Conservation (phyloP, 2,797 vertebrate genomes). For the Oryzias dopingdopingensis region DNA sequence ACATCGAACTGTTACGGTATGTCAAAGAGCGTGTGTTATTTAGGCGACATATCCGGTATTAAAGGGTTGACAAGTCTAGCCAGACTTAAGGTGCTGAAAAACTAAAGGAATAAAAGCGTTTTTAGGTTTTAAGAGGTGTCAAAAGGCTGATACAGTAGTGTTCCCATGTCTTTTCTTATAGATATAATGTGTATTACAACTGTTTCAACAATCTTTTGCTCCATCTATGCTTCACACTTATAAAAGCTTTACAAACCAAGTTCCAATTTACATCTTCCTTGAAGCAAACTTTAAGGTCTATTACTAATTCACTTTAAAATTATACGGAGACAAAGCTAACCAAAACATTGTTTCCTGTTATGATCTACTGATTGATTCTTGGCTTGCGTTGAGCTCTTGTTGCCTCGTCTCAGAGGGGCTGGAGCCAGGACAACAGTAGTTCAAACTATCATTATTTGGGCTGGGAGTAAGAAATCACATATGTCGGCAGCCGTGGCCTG, state of each 20-base stretch:
- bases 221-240: neutral
- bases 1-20: too few species aligned
- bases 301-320: conserved; percentile 15
- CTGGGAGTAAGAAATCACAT: conserved; percentile 71
- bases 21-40: too few species aligned
- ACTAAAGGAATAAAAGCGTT: too few species aligned
- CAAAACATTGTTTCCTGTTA: conserved; percentile 35
- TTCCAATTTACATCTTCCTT: neutral
- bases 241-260: conserved; percentile 1
- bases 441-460: conserved; percentile 68
- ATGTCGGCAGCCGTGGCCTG: conserved; percentile 64
- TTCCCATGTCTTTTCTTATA: too few species aligned
- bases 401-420: conserved; percentile 45
- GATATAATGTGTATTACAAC: neutral
- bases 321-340: conserved; percentile 20
- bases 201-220: neutral
- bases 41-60: too few species aligned
- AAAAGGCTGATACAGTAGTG: too few species aligned
- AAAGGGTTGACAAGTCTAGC: too few species aligned
- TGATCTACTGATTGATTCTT: conserved; percentile 43
- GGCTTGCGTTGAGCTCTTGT: conserved; percentile 43
- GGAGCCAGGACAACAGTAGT: conserved; percentile 64
- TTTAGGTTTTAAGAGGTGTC: too few species aligned
- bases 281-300: neutral
- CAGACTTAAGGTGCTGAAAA: too few species aligned